Base-by-base conservation (phyloP, 2,797 vertebrate genomes). In the Hirundo rustica region DNA sequence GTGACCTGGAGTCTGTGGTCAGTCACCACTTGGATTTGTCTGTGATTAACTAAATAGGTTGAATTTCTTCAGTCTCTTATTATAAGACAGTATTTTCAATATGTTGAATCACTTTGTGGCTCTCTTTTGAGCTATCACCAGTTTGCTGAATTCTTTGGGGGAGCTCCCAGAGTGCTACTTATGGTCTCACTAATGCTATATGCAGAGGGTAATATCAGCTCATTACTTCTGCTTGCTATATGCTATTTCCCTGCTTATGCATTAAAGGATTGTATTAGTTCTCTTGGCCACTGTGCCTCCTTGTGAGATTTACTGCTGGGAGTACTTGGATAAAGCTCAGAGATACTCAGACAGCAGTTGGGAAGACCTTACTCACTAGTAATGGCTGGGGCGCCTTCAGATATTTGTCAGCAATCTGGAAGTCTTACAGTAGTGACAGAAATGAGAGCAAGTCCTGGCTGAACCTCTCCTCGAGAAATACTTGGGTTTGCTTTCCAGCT, bases 21-120 rank as follows among this genome's bases (percentile, higher is more conserved):
- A 91, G 76, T 95, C 89, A 95, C 82, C 92, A 55, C 91, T 76
- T 84, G 76, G 87, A 91, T 91, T 95, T 93, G 58, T 23, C 62
- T 73, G 42, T 72, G 76, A 73, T 88, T 85, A 92, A 44, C 72
- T 68, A 72, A 94, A 92, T 17, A 38, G 70, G 9, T 74, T 70
- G 42, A 82, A 51, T 92, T 95, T 89, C 85, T 93, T 85, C n/a
- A 83, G 68, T 44, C 32, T 91, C 47, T 89, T 47, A 60, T 78
- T 60, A 73, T 75, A 81, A 86, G 42, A 53, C 34, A 61, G 58
- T 86, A 70, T 79, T 86, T 96, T 92, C 70, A 95, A 92, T 76
- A 81, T 27, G 3, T 54, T 68, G 66, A 64, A 81, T 92, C 66
- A 40, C 38, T 96, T 85, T 76, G 91, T 91, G 92, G 53, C 70